Evolutionary conservation across 1,140 invertebrate species (phyloP).

Genomic region (Cyrtorhinus lividipennis): DNA sequence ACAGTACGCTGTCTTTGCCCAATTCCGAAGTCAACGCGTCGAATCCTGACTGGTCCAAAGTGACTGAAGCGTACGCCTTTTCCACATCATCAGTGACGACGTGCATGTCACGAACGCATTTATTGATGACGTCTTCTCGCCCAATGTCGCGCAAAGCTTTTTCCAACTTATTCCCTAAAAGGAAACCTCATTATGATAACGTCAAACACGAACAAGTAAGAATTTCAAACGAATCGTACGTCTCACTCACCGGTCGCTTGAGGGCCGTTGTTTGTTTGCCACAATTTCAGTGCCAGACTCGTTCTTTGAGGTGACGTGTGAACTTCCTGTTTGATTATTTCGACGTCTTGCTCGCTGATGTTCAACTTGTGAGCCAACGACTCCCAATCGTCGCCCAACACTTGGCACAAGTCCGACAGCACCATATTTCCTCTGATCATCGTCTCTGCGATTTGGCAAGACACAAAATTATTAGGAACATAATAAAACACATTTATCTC

Average conservation of each 20-base stretch:
- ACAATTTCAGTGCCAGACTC: conserved; percentile 54
- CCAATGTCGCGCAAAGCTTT: conserved; percentile 75
- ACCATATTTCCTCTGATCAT: conserved; percentile 65
- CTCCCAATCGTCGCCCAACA: conserved; percentile 84
- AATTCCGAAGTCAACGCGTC: conserved; percentile 54
- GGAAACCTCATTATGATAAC: too few relatives aligned
- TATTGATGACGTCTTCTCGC: conserved; percentile 80
- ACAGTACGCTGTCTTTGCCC: conserved; percentile 14
- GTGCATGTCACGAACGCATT: conserved; percentile 76
- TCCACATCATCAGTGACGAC: conserved; percentile 66
- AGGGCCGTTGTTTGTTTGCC: conserved; percentile 37
- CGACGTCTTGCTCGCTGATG: conserved; percentile 70
- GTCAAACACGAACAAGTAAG: conserved; percentile 17
- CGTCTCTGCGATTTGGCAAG: conserved; percentile 42
- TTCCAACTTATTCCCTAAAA: conserved; percentile 67
- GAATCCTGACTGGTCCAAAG: conserved; percentile 61
- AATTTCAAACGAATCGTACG: not conserved
- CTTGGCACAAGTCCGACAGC: conserved; percentile 80
- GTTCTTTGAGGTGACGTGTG: conserved; percentile 14
- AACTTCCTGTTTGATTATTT: conserved; percentile 65
- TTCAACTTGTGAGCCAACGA: conserved; percentile 70
- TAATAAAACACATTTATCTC: too few relatives aligned
- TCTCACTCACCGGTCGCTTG: conserved; percentile 33
- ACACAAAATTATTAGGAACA: not conserved
- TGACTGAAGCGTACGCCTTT: conserved; percentile 55